A percentile compares a stretch with the other conserved stretches of the same genome.
phyloP scores from a whole-genome alignment of 2,113 vertebrate species.

The Protomyctophum bolini region DNA sequence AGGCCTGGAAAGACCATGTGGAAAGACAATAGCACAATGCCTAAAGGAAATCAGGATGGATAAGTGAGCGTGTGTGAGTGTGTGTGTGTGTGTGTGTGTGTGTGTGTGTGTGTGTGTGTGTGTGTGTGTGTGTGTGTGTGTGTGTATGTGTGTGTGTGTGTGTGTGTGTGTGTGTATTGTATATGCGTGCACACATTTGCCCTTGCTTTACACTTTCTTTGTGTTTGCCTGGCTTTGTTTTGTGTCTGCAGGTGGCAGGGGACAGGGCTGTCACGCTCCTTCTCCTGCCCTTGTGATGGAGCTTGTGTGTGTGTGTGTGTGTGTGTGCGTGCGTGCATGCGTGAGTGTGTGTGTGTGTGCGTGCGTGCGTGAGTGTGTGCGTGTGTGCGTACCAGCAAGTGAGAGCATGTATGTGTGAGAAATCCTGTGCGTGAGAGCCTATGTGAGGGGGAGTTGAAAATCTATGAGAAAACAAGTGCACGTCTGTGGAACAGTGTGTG shows the following conservation, averaged over 20 bases:
- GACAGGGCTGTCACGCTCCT: slow-evolving; percentile 65
- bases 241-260: slow-evolving; percentile 61
- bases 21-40: slow-evolving; percentile 68
- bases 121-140: background rate
- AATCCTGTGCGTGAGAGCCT: slow-evolving; percentile 56
- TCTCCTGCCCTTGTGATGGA: slow-evolving; percentile 43
- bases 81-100: background rate
- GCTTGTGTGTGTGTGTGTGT: slow-evolving; percentile 25
- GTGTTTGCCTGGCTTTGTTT: slow-evolving; percentile 62
- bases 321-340: background rate
- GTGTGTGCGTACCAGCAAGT: background rate
- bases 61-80: slow-evolving; percentile 18
- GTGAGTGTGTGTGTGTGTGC: slow-evolving; percentile 1
- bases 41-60: slow-evolving; percentile 39
- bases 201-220: slow-evolving; percentile 53
- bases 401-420: slow-evolving; percentile 37
- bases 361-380: slow-evolving; percentile 8
- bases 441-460: slow-evolving; percentile 38
- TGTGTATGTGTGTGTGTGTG: slow-evolving; percentile 26
- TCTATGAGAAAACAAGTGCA: slow-evolving; percentile 58
- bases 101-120: background rate
- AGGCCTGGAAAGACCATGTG: slow-evolving; percentile 61
- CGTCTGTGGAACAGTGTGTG: slow-evolving; percentile 28
- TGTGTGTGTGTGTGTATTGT: slow-evolving; percentile 24
- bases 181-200: slow-evolving; percentile 28